phyloP scores from a whole-genome alignment of 2,888 invertebrate species.

The Tenodera sinensis region DNA sequence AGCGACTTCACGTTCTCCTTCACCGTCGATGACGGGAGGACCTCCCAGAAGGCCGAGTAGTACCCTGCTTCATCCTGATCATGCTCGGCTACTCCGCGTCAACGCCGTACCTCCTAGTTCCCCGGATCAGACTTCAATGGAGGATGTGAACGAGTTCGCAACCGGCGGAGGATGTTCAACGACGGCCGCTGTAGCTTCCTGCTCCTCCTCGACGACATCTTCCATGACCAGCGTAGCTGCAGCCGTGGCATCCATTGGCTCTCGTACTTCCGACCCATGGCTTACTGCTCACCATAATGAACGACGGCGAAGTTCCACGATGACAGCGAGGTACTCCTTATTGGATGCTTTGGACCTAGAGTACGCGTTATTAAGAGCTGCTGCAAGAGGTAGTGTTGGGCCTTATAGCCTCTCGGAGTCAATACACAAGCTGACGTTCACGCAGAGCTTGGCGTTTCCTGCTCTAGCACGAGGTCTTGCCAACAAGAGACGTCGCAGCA shows the following conservation, averaged over 20 bases:
- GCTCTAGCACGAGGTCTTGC: conserved; percentile 66
- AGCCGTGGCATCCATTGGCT: conserved; percentile 41
- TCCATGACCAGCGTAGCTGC: conserved; percentile 53
- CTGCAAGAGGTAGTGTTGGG: conserved; percentile 67
- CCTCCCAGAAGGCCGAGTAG: conserved; percentile 38
- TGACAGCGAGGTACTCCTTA: conserved; percentile 62
- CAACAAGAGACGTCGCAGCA: conserved; percentile 53
- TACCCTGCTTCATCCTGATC: conserved; percentile 61
- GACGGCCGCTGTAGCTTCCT: conserved; percentile 23
- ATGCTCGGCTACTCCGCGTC: conserved; percentile 54
- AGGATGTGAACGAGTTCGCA: conserved; percentile 22
- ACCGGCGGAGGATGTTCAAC: neutral
- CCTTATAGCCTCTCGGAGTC: conserved; percentile 65
- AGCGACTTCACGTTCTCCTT: conserved; percentile 35
- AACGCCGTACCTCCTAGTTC: conserved; percentile 7
- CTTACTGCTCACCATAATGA: conserved; percentile 39
- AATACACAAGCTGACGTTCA: conserved; percentile 63
- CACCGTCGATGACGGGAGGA: conserved; percentile 44
- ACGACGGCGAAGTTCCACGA: conserved; percentile 55
- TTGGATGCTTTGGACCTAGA: conserved; percentile 69
- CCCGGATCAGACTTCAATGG: conserved; percentile 24
- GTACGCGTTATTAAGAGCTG: conserved; percentile 64
- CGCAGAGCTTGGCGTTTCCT: conserved; percentile 67
- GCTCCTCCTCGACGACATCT: conserved; percentile 53
- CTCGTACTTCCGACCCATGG: conserved; percentile 43